Percentiles rank a stretch among this genome's conserved stretches.
phyloP scores from a whole-genome alignment of 2,113 vertebrate genomes.

The Geococcyx californianus region DNA sequence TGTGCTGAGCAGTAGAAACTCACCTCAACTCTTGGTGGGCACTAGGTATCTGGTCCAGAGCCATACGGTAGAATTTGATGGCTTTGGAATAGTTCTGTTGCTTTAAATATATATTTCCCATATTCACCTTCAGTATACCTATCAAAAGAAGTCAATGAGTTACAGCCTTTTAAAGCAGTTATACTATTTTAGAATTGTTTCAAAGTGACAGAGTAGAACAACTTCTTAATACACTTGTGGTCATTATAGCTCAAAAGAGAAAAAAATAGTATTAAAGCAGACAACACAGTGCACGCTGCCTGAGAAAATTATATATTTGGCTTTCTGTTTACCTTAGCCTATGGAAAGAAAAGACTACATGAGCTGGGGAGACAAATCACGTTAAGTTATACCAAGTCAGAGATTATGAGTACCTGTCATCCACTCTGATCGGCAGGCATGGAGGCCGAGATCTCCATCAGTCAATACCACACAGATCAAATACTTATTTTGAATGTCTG shows the following conservation, averaged over 20 bases:
- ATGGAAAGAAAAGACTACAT: background rate
- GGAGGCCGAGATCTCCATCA: background rate
- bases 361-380: background rate
- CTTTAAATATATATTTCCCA: slow-evolving; percentile 97
- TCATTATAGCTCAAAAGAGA: background rate
- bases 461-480: background rate
- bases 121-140: slow-evolving; percentile 95
- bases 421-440: background rate
- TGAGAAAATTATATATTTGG: background rate
- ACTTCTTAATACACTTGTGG: background rate
- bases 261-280: background rate
- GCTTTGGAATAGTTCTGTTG: slow-evolving; percentile 96
- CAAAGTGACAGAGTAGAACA: background rate
- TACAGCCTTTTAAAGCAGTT: background rate
- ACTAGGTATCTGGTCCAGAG: slow-evolving; percentile 93
- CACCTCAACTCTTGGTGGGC: slow-evolving; percentile 90
- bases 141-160: slow-evolving; percentile 24
- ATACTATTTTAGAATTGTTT: background rate
- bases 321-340: background rate
- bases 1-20: background rate
- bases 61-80: slow-evolving; percentile 98
- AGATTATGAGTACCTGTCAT: background rate
- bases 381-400: background rate
- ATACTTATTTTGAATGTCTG: background rate
- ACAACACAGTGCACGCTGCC: accelerated